Percentiles rank a stretch among this genome's conserved stretches.
Conservation (phyloP, 2,888 invertebrate genomes). For the Biston stratarius region DNA sequence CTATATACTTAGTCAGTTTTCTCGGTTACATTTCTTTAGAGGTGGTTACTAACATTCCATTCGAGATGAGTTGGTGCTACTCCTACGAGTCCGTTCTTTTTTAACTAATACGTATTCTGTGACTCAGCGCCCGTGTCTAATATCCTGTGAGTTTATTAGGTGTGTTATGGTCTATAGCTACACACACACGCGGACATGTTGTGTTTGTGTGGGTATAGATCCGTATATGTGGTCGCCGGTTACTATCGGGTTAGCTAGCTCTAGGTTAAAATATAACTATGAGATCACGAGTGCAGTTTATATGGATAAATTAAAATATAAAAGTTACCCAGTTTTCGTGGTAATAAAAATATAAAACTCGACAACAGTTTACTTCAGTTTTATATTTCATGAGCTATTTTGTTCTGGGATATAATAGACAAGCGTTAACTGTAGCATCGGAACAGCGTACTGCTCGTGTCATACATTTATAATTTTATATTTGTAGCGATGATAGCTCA, state of each 20-base stretch:
- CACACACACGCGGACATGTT: not conserved
- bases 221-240: slow-evolving; percentile 33
- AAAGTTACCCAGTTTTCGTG: not conserved
- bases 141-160: slow-evolving; percentile 5
- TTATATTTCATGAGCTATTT: too few relatives aligned
- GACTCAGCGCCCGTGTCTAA: not conserved
- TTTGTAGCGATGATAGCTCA: too few relatives aligned
- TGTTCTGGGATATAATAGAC: too few relatives aligned
- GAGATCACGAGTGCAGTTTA: slow-evolving; percentile 12
- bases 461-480: too few relatives aligned
- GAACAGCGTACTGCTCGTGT: too few relatives aligned
- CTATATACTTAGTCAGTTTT: too few relatives aligned
- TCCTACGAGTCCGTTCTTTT: too few relatives aligned
- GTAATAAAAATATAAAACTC: not conserved
- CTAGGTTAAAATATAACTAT: slow-evolving; percentile 12
- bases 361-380: too few relatives aligned
- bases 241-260: slow-evolving; percentile 3
- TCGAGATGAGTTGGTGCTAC: slow-evolving; percentile 9
- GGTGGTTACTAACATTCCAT: not conserved
- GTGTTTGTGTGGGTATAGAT: slow-evolving; percentile 14
- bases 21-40: not conserved
- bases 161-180: too few relatives aligned
- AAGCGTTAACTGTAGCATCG: too few relatives aligned
- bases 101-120: not conserved
- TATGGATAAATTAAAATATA: not conserved